Evolutionary conservation across 2,797 vertebrate species (phyloP).

Genomic region (Acanthiza pusilla): DNA sequence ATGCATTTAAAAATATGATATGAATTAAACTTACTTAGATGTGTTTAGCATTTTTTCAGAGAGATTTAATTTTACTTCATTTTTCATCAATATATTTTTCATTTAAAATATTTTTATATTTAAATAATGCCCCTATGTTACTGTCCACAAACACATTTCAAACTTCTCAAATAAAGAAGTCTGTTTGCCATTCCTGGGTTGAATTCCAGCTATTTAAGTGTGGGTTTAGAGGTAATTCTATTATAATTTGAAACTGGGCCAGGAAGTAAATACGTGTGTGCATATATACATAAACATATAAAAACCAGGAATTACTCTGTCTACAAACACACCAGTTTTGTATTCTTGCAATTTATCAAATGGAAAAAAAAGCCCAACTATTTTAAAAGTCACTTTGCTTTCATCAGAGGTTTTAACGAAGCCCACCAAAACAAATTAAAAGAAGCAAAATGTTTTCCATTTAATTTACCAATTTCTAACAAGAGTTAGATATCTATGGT

Average conservation of each 20-base stretch:
- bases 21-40: not conserved
- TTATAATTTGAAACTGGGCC: not conserved
- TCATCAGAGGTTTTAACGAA: not conserved
- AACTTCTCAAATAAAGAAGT: constrained; percentile 1
- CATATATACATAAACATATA: constrained; percentile 47
- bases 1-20: not conserved
- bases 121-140: not conserved
- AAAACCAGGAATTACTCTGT: not conserved
- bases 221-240: not conserved
- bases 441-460: constrained; percentile 7
- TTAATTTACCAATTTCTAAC: constrained; percentile 37
- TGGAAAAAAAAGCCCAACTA: not conserved
- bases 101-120: not conserved
- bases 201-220: constrained; percentile 14
- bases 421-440: constrained; percentile 19
- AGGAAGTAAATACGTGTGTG: constrained; percentile 31
- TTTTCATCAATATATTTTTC: not conserved
- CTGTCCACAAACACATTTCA: constrained; percentile 17
- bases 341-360: not conserved
- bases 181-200: constrained; percentile 25
- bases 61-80: not conserved
- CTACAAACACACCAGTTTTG: not conserved
- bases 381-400: constrained; percentile 3
- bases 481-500: constrained; percentile 64
- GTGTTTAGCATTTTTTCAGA: not conserved